These are phyloP conservation scores for Drosophila setifemur DNA, from an alignment of 1,140 invertebrate genomes.

Conservation along the genomic window DNA sequence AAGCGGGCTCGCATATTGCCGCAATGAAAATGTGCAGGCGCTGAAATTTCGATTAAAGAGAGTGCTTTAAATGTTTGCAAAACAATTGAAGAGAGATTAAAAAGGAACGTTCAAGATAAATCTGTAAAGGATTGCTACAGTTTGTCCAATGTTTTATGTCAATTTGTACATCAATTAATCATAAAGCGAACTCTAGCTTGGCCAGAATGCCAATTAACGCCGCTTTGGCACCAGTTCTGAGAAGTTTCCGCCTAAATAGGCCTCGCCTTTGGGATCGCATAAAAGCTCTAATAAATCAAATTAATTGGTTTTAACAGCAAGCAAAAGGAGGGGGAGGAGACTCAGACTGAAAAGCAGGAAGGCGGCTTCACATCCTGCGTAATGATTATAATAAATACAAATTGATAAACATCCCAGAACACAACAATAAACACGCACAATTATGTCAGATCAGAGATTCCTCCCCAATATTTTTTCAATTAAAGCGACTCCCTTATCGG, in stretches of 20 bases:
- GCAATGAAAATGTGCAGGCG: background rate
- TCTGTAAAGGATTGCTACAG: background rate
- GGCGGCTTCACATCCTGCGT: background rate
- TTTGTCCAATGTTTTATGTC: background rate
- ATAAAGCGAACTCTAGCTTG: background rate
- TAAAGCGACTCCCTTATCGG: slow-evolving; percentile 33
- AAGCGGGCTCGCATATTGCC: slow-evolving; percentile 1
- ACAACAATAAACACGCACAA: slow-evolving; percentile 25
- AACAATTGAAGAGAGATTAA: background rate
- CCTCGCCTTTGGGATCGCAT: slow-evolving; percentile 13
- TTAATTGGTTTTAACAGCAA: slow-evolving; percentile 53
- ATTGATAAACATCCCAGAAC: slow-evolving; percentile 50
- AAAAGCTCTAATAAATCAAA: slow-evolving; percentile 64
- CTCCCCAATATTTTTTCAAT: slow-evolving; percentile 50
- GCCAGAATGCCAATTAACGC: slow-evolving; percentile 19
- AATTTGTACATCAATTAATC: slow-evolving; percentile 25
- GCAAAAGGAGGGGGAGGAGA: slow-evolving; percentile 8
- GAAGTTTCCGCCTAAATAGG: slow-evolving; percentile 14
- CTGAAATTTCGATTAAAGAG: slow-evolving; percentile 13
- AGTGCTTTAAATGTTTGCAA: slow-evolving; percentile 13
- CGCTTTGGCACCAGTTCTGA: slow-evolving; percentile 3
- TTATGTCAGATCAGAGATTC: slow-evolving; percentile 23
- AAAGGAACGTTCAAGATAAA: background rate
- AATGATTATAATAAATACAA: slow-evolving; percentile 46
- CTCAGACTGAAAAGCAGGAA: background rate